Evolutionary conservation across 2,797 vertebrate species (phyloP).

Genomic region (Orestias chungarensis): DNA sequence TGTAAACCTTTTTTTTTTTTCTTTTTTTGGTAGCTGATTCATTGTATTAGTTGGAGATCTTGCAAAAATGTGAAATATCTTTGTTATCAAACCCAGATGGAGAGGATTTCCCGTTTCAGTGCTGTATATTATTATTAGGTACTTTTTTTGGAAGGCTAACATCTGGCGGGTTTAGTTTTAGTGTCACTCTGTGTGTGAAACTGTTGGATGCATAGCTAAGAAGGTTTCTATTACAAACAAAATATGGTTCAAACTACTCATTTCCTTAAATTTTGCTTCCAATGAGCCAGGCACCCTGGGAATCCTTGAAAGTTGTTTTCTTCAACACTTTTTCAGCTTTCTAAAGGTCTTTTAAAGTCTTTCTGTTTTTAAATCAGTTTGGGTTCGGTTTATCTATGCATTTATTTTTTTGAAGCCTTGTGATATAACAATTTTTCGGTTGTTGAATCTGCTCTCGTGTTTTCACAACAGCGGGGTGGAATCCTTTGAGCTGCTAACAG

Average conservation of each 20-base stretch:
- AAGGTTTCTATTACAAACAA: background rate
- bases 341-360: background rate
- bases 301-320: constrained; percentile 2
- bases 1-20: no score
- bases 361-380: background rate
- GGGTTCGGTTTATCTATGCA: background rate
- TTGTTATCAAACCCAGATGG: background rate
- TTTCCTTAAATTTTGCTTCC: constrained; percentile 3
- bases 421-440: constrained; percentile 1
- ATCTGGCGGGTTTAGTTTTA: constrained; percentile 3
- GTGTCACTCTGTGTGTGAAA: constrained; percentile 10
- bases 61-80: background rate
- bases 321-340: background rate
- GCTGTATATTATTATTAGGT: constrained; percentile 13
- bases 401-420: background rate
- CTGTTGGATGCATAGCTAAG: background rate
- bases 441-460: background rate
- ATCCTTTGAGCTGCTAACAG: background rate
- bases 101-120: constrained; percentile 10
- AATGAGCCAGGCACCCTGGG: background rate
- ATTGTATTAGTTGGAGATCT: constrained; percentile 6
- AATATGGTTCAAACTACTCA: background rate
- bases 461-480: background rate
- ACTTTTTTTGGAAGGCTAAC: background rate
- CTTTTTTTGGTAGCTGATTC: constrained; percentile 2